Conservation (phyloP, 2,797 vertebrate genomes). For the Crocidura indochinensis region DNA sequence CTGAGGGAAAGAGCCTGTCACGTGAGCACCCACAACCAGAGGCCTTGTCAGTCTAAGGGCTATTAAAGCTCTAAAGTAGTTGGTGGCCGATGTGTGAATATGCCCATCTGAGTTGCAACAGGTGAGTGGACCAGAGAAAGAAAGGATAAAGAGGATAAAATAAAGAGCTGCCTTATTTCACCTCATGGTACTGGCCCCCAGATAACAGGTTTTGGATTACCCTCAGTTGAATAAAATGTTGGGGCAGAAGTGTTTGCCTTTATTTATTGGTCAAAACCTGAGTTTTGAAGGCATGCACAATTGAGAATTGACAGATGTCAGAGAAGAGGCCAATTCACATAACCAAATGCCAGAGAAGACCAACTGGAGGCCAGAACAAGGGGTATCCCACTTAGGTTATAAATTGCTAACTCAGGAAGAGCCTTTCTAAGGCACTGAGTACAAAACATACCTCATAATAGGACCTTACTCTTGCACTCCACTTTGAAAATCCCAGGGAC, state of each 20-base stretch:
- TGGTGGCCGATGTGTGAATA: no score
- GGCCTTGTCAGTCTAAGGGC: no score
- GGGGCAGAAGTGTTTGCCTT: neutral
- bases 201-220: neutral
- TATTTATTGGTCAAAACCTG: neutral
- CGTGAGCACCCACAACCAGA: neutral
- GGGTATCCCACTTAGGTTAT: neutral
- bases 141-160: neutral
- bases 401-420: neutral
- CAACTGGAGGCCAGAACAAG: neutral
- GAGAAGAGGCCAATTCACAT: neutral
- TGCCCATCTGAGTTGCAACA: neutral
- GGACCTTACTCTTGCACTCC: neutral
- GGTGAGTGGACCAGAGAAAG: neutral
- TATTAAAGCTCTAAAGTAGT: neutral
- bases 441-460: neutral
- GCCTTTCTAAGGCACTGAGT: neutral
- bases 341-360: neutral
- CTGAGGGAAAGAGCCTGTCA: neutral
- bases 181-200: neutral
- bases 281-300: neutral
- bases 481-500: neutral
- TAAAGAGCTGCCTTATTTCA: neutral
- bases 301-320: neutral
- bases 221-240: neutral